Evolutionary conservation across 2,888 invertebrate species (phyloP).

Genomic region (Cosmia trapezina): DNA sequence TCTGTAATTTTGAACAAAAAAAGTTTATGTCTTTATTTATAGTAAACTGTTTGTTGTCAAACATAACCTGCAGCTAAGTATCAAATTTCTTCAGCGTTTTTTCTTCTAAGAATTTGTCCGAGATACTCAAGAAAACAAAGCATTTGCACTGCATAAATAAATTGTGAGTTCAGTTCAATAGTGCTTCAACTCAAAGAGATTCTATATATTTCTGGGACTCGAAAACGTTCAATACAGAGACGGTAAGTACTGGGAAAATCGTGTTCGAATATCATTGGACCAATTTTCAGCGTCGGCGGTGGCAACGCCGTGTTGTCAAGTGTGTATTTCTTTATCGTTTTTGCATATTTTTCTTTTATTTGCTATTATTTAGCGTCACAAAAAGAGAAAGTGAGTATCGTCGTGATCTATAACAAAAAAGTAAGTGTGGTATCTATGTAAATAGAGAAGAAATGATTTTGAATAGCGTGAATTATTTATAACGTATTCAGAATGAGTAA

Average conservation of each 20-base stretch:
- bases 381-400: constrained; percentile 26
- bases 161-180: constrained; percentile 41
- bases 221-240: constrained; percentile 62
- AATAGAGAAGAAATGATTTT: neutral
- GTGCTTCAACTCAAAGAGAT: constrained; percentile 47
- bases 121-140: constrained; percentile 25
- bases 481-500: constrained; percentile 11
- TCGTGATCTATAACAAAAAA: neutral
- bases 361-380: constrained; percentile 31
- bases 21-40: constrained; percentile 55
- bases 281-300: constrained; percentile 63
- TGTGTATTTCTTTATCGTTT: constrained; percentile 50
- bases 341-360: constrained; percentile 44
- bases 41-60: constrained; percentile 47
- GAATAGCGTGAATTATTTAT: neutral
- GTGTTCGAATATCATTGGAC: constrained; percentile 72
- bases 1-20: constrained; percentile 57
- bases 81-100: constrained; percentile 5
- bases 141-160: constrained; percentile 33
- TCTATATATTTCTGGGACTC: constrained; percentile 55
- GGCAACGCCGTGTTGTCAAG: constrained; percentile 50
- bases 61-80: constrained; percentile 25
- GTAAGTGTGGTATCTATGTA: neutral
- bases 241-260: constrained; percentile 62
- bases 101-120: constrained; percentile 17